Evolutionary conservation across 2,113 vertebrate species (phyloP), one percentile per base, ranked within the genome.

Genomic region (Taurulus bubalis): DNA sequence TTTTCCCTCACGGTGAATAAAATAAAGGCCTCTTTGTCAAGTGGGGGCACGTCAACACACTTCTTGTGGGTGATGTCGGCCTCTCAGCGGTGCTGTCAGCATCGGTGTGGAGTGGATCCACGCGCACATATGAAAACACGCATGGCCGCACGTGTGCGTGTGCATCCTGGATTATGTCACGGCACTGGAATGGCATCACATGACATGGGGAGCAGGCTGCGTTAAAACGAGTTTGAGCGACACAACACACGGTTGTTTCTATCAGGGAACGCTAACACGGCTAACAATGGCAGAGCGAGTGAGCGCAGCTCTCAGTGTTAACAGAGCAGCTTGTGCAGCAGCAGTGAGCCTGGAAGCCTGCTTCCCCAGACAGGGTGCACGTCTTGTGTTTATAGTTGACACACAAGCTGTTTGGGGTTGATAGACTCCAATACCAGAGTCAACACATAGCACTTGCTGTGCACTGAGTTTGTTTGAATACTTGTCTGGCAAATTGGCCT

Each of bases 321-420:
- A 77, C 66, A 62, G 75, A 75, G 79, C 28, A 80, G 71, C 24
- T 26, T 69, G 56, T 3, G 56, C 70, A 22, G 38, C 69, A 32
- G 71, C 66, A 36, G 15, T 8, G n/a, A 71, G 70, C 82, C 22
- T 71, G 73, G 76, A 78, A 80, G 75, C 38, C 62, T 34, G 75
- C 71, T 68, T 70, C 64, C 45, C 84, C 67, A 68, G 73, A 79
- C 76, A 42, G 34, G 47, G 63, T 83, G 83, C 74, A 77, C 45
- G 85, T 70, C 75, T 51, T 71, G 80, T 93, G 87, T 93, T 92
- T 90, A 85, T 76, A 77, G 89, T 91, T 85, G 83, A 94, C 85
- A 94, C 91, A 88, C 38, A 67, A 70, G 47, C 82, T 92, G 90
- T 93, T 91, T 91, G 83, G 87, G 92, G 89, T 92, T 87, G 77